phyloP scores from a whole-genome alignment of 2,797 vertebrate species.

The Melanotaenia pygmaea region DNA sequence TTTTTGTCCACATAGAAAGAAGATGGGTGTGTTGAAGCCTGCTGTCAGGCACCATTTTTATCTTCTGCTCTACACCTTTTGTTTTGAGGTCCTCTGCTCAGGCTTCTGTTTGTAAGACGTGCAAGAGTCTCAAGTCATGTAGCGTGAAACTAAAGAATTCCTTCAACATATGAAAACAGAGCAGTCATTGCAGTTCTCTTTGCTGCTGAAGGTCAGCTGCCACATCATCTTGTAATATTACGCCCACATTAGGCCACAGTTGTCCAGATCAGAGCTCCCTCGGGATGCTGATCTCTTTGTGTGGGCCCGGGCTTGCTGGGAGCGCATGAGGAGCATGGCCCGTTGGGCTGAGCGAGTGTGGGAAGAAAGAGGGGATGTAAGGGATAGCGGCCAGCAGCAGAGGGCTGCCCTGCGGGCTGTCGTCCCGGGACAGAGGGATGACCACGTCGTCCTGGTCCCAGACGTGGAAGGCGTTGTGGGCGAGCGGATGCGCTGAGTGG shows the following conservation, averaged over 20 bases:
- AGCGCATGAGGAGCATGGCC: conserved; percentile 46
- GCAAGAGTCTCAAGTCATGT: conserved; percentile 3
- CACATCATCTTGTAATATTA: background rate
- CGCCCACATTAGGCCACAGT: background rate
- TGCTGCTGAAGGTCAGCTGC: background rate
- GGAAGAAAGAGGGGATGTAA: conserved; percentile 84
- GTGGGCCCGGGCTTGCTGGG: conserved; percentile 42
- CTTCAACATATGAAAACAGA: background rate
- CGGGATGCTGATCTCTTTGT: conserved; percentile 21
- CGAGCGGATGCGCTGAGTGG: conserved; percentile 61
- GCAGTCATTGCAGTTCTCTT: background rate
- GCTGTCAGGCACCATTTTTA: background rate
- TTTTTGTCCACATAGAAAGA: conserved; percentile 1
- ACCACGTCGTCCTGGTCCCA: conserved; percentile 84
- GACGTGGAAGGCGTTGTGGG: conserved; percentile 83
- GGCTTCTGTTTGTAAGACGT: background rate
- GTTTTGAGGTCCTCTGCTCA: background rate
- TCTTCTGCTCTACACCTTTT: conserved; percentile 5
- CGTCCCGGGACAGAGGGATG: conserved; percentile 69
- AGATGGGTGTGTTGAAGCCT: background rate
- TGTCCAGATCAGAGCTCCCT: conserved; percentile 57
- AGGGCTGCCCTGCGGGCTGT: conserved; percentile 73
- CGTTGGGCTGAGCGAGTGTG: conserved; percentile 62
- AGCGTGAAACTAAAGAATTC: background rate
- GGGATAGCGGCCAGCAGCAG: conserved; percentile 76